These are phyloP conservation scores for Sebastes hopkinsi DNA, from an alignment of 2,797 vertebrate species.

Conservation along the genomic window DNA sequence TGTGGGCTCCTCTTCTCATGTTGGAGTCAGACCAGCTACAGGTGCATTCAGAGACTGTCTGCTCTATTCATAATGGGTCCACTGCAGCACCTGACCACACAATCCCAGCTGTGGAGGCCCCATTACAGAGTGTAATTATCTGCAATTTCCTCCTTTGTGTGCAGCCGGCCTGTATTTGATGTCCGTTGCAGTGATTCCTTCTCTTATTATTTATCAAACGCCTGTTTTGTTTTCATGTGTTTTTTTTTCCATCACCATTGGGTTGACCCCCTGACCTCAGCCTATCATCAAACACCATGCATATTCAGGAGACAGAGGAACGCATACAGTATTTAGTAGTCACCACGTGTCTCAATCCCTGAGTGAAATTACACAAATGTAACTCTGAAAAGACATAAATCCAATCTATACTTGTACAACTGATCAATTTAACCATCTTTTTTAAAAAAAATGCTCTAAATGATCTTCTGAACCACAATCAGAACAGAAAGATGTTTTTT, in stretches of 20 bases:
- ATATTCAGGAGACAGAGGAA: conserved; percentile 17
- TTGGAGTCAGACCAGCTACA: background rate
- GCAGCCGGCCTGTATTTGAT: conserved; percentile 16
- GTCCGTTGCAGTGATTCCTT: conserved; percentile 27
- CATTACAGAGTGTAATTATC: conserved; percentile 35
- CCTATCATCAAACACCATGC: conserved; percentile 8
- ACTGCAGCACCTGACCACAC: conserved; percentile 10
- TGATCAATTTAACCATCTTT: background rate
- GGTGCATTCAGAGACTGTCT: background rate
- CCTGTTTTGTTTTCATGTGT: conserved; percentile 26
- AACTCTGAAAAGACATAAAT: background rate
- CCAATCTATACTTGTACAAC: background rate
- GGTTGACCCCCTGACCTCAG: conserved; percentile 10
- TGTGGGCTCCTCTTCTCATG: background rate
- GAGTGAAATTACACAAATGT: background rate
- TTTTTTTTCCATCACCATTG: conserved; percentile 11
- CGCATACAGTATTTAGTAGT: background rate
- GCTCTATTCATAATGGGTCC: conserved; percentile 14
- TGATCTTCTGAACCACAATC: background rate
- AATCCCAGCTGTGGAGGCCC: background rate
- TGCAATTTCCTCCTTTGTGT: conserved; percentile 37
- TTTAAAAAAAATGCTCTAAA: background rate
- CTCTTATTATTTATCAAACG: conserved; percentile 39
- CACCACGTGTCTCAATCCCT: background rate
- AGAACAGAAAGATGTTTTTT: background rate